Base-by-base conservation (phyloP, 2,797 vertebrate species). In the Intellagama lesueurii region DNA sequence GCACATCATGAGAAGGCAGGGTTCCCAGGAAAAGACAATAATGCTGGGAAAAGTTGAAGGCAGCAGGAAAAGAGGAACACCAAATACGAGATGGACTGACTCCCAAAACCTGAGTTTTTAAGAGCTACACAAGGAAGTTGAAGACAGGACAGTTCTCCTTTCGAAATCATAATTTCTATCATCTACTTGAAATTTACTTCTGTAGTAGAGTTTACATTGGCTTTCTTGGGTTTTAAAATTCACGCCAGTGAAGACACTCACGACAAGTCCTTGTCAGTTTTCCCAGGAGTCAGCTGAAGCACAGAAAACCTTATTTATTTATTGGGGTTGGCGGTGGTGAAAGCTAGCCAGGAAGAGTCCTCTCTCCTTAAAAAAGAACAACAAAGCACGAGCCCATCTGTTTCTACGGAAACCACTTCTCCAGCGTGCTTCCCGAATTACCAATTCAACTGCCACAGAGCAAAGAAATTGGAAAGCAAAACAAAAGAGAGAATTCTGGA, bases 371-470 rank as follows among this genome's bases (percentile, higher is more conserved):
- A 85, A 77, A 60, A 32, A 47, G 19, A 14, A 24, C 24, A 47
- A 72, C 30, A 72, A 11, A n/a, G 28, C n/a, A 14, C 32, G 35
- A 93, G 95, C 92, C 91, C 86, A 72, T 90, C 94, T 0, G 97
- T 97, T 97, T 97, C 97, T 95, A 96, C 49, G 96, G 96, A 96
- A 97, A 97, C 97, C 92, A 60, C 93, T 94, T 89, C 92, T 83
- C 88, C 82, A 22, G 17, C 94, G 95, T 95, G 83, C 24, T 80
- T 94, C 94, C 52, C 24, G 90, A 91, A 92, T 26, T 85, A 93
- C 93, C 96, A 95, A 95, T 91, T 97, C 95, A 95, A 95, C 95
- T 94, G 89, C 93, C 95, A 92, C 95, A 94, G 47, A 32, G 91
- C 87, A 86, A 91, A 81, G 92, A 87, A 91, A 95, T 60, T 22